Evolutionary conservation across 1,140 invertebrate genomes (phyloP).

Genomic region (Sminthurides bifidus): DNA sequence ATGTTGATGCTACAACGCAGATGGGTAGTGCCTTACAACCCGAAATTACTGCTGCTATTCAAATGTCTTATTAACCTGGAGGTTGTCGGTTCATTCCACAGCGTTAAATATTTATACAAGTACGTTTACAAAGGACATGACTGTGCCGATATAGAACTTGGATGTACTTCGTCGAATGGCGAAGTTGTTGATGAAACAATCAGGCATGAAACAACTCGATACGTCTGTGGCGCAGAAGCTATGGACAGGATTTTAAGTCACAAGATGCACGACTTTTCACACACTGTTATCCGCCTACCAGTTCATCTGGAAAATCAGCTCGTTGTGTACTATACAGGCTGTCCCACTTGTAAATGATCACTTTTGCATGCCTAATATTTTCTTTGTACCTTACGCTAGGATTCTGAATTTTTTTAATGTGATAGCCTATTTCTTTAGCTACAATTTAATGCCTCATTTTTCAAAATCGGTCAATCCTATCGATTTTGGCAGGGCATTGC

Average conservation of each 20-base stretch:
- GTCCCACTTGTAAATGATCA: too few species aligned
- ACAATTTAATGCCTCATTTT: too few species aligned
- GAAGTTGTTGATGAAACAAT: constrained; percentile 29
- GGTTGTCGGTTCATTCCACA: constrained; percentile 42
- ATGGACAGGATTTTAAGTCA: constrained; percentile 32
- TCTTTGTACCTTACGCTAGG: too few species aligned
- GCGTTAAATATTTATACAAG: constrained; percentile 41
- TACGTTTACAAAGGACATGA: constrained; percentile 31
- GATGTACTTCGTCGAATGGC: too few species aligned
- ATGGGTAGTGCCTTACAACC: constrained; percentile 45
- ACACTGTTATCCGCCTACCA: constrained; percentile 36
- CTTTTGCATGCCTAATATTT: too few species aligned
- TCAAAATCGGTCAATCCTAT: too few species aligned
- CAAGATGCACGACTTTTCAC: constrained; percentile 25
- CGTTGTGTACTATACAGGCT: constrained; percentile 31
- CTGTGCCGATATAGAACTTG: constrained; percentile 10
- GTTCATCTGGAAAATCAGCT: constrained; percentile 42
- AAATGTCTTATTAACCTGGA: constrained; percentile 44
- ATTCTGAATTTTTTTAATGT: too few species aligned
- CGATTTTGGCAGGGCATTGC: too few species aligned
- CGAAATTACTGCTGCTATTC: constrained; percentile 40
- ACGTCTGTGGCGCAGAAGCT: constrained; percentile 34
- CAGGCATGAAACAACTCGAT: constrained; percentile 27
- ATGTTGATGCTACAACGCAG: too few species aligned
- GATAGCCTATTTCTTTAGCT: too few species aligned